Base-by-base conservation (phyloP, 92 coral and sea anemone genomes). In the Zoanthus solanderi region DNA sequence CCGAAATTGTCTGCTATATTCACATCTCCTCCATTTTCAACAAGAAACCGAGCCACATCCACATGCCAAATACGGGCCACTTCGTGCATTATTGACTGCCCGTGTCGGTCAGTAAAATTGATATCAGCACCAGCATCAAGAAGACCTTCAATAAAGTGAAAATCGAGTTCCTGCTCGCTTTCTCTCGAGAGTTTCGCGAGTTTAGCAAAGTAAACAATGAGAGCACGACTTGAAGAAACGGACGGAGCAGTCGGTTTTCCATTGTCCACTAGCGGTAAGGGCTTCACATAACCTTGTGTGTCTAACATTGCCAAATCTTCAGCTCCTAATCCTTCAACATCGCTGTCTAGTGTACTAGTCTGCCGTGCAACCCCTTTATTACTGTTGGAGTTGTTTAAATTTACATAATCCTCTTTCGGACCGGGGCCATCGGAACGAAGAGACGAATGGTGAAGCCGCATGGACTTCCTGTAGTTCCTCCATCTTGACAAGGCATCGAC, bases 21-120 rank as follows among this genome's bases (percentile, higher is more conserved):
- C 23, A 97, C 95, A 50, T 91, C 95, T 0, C 96, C 98, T 8
- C 99, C 99, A 56, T 97, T 94, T 83, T 97, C 98, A 56, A 95
- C 83, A 78, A 94, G 48, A 79, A 92, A 97, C 89, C 88, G 91
- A 6, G 99, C 99, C 6, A 97, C 98, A 90, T 97, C 99, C 72
- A 92, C 91, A 78, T 97, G 95, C 99, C 99, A 97, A 31, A 96
- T 96, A 56, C 99, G 91, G 44, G 98, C 97, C 1, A 96, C 99
- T 88, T 97, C 99, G 60, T 97, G 99, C 66, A 97, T 77, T 30
- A 97, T 79, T 0, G 96, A 92, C 93, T 97, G 99, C 11, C 99
- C 99, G 75, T 95, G 91, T 7, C 96, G 91, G 88, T 97, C 99
- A 28, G 88, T 80, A 53, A 97, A 94, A 88, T 95, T 97, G 13